These are phyloP conservation scores for Diaprepes abbreviatus DNA, from an alignment of 2,888 invertebrate genomes.

Conservation along the genomic window DNA sequence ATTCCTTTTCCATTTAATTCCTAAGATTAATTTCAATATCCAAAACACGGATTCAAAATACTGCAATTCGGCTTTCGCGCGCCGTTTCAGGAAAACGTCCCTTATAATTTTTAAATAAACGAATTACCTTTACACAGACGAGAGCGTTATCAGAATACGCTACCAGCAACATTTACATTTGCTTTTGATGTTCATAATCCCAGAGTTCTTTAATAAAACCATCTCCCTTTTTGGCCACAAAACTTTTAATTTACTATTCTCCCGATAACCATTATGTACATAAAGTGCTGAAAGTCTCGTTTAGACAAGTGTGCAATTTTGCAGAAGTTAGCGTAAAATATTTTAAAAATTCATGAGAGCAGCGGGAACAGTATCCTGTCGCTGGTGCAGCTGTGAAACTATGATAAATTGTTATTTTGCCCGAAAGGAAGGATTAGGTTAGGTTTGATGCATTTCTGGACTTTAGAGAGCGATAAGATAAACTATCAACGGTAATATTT, in stretches of 20 bases:
- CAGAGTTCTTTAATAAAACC: no score
- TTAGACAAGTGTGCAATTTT: conserved; percentile 8
- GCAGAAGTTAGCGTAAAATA: background rate
- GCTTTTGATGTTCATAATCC: no score
- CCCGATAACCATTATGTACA: background rate
- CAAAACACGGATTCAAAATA: no score
- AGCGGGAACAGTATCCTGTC: background rate
- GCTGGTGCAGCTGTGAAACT: conserved; percentile 7
- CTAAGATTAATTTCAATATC: no score
- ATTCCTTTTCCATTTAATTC: no score
- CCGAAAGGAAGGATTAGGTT: background rate
- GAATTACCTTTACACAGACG: no score
- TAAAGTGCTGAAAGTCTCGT: conserved; percentile 17
- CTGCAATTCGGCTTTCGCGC: no score
- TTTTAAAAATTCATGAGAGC: conserved; percentile 10
- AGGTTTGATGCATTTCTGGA: background rate
- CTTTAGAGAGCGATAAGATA: background rate
- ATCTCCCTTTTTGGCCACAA: background rate
- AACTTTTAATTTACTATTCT: background rate
- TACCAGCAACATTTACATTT: no score
- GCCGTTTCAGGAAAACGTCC: no score
- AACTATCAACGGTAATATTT: background rate
- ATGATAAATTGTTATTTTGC: conserved; percentile 2
- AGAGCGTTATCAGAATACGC: no score
- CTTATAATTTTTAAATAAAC: no score